Evolutionary conservation across 2,113 vertebrate genomes (phyloP).

Genomic region (Notothenia rossii): DNA sequence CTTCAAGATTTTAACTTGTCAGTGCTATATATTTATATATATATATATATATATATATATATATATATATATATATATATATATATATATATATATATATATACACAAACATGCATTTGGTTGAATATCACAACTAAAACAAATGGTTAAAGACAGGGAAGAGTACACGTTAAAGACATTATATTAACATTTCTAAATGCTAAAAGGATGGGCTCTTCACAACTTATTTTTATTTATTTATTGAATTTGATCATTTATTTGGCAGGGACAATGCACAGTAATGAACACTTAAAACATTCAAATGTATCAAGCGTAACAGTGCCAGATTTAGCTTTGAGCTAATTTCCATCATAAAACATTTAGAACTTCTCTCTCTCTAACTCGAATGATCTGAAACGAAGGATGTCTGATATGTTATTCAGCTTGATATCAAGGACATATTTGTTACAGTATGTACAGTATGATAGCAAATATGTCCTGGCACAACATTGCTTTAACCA

Average conservation of each 20-base stretch:
- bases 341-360: no score
- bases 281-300: no score
- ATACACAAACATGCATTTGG: background rate
- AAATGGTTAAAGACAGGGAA: background rate
- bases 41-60: no score
- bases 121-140: background rate
- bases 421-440: background rate
- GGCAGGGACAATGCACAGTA: no score
- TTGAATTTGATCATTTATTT: no score
- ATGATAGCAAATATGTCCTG: background rate
- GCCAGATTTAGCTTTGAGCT: no score
- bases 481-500: background rate
- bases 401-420: background rate
- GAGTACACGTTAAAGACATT: background rate
- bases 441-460: background rate
- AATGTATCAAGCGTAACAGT: no score
- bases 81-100: no score
- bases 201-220: background rate
- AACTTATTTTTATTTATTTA: background rate
- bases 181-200: background rate
- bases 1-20: background rate
- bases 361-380: background rate
- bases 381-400: background rate
- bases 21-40: background rate
- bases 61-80: no score